phyloP scores from a whole-genome alignment of 2,888 invertebrate genomes.

The Thereva unica region DNA sequence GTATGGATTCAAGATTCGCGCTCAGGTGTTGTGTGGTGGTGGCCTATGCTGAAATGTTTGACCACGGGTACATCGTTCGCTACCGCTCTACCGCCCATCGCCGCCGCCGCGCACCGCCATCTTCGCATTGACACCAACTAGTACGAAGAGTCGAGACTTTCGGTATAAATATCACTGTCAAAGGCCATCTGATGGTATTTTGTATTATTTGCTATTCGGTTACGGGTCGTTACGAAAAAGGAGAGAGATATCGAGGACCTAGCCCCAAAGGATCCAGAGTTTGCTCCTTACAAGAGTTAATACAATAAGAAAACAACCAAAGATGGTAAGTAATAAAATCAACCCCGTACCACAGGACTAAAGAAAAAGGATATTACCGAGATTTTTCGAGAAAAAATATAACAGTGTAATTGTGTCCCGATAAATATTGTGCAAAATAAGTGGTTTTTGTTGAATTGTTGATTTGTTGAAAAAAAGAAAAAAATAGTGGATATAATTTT shows the following conservation, averaged over 20 bases:
- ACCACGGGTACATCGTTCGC: conserved; percentile 8
- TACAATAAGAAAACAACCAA: conserved; percentile 11
- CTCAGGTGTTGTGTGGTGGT: neutral
- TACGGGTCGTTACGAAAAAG: conserved; percentile 17
- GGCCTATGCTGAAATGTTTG: conserved; percentile 10
- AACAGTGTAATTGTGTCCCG: too few species aligned
- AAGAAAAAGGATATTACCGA: neutral
- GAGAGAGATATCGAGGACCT: conserved; percentile 26
- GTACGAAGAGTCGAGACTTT: conserved; percentile 1
- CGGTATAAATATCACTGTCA: conserved; percentile 32
- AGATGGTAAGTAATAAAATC: conserved; percentile 33
- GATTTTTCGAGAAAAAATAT: neutral
- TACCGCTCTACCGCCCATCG: conserved; percentile 11
- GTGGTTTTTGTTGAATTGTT: too few species aligned
- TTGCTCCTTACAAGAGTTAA: conserved; percentile 25
- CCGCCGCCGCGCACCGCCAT: neutral
- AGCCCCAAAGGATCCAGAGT: conserved; percentile 24
- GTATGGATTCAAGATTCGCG: conserved; percentile 4
- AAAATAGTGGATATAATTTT: too few species aligned
- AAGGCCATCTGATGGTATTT: conserved; percentile 36
- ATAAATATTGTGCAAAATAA: too few species aligned
- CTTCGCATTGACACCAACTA: conserved; percentile 17
- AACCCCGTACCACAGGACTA: neutral
- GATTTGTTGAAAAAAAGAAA: too few species aligned
- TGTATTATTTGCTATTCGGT: conserved; percentile 30